phyloP scores from a whole-genome alignment of 2,888 invertebrate genomes.

The Steromphala cineraria region DNA sequence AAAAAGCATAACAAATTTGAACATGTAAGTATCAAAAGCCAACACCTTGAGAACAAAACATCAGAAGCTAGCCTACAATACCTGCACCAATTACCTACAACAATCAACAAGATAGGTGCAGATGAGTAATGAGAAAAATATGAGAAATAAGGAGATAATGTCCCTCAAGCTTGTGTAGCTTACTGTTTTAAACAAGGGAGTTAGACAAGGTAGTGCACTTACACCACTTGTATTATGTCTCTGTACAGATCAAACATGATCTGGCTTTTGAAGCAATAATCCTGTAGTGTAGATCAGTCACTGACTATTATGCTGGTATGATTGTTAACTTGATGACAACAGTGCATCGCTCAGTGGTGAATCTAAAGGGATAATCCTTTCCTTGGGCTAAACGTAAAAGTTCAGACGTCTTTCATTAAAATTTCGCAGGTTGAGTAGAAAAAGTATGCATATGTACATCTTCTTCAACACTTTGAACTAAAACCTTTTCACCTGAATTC shows the following conservation, averaged over 20 bases:
- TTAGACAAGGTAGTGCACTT: neutral
- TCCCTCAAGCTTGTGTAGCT: neutral
- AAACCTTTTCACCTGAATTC: no score
- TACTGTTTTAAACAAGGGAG: neutral
- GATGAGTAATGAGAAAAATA: neutral
- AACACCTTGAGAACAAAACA: neutral
- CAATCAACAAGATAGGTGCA: neutral
- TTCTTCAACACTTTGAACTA: no score
- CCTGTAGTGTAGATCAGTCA: neutral
- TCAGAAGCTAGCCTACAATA: neutral
- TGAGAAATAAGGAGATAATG: neutral
- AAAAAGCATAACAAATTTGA: neutral
- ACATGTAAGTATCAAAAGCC: neutral
- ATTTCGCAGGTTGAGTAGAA: no score
- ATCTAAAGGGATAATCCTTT: no score
- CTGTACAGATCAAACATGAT: neutral
- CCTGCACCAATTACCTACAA: neutral
- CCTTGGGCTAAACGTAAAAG: no score
- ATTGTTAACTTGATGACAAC: no score
- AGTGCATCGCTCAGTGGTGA: no score
- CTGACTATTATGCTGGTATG: no score
- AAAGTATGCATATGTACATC: no score
- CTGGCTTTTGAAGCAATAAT: neutral
- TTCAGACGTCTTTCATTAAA: no score
- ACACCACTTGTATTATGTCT: neutral